Conservation (phyloP, 2,797 vertebrate species). For the Pteronotus mesoamericanus region DNA sequence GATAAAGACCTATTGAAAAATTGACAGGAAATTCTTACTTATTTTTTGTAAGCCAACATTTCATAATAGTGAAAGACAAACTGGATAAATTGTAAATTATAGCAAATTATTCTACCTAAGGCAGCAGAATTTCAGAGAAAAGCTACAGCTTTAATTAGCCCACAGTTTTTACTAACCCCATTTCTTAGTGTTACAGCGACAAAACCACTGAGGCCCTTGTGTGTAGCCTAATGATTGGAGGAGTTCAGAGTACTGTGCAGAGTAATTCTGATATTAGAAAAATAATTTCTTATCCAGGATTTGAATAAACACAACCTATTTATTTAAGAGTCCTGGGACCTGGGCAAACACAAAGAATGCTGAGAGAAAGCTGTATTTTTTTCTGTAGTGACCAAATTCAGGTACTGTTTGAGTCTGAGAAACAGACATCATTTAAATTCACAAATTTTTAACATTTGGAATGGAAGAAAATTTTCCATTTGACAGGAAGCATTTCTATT, state of each 20-base stretch:
- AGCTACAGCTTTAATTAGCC: neutral
- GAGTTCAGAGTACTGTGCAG: neutral
- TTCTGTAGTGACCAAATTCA: neutral
- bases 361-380: constrained; percentile 8
- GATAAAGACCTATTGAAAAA: neutral
- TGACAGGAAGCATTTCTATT: neutral
- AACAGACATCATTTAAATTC: neutral
- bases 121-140: neutral
- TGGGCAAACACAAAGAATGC: neutral
- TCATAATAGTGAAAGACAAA: neutral
- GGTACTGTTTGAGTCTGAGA: neutral
- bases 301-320: neutral
- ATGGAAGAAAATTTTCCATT: neutral
- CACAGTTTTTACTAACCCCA: neutral
- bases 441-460: constrained; percentile 17
- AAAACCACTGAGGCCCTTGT: neutral
- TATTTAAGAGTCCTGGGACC: neutral
- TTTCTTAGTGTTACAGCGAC: neutral
- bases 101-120: neutral
- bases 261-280: constrained; percentile 14
- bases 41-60: neutral
- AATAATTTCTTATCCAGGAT: constrained; percentile 2
- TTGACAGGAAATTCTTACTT: neutral
- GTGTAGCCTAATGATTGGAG: neutral
- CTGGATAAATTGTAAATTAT: neutral